Percentiles rank a stretch among this genome's conserved stretches.
Conservation (phyloP, 1,140 invertebrate genomes). For the Anastrepha ludens region DNA sequence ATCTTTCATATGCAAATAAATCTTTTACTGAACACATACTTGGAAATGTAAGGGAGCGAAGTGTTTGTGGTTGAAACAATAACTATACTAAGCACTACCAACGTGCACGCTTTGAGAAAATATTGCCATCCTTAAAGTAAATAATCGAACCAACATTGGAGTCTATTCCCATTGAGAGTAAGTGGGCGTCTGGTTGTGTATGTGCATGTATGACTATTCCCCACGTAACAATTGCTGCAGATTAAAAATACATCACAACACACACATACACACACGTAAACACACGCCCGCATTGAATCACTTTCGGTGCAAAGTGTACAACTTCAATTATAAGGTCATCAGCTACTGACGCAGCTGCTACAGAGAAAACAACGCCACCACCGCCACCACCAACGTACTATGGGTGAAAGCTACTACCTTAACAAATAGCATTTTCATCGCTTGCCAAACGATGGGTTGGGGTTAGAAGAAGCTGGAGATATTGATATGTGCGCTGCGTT, state of each 20-base stretch:
- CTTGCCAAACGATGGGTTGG: neutral
- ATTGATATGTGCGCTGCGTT: constrained; percentile 31
- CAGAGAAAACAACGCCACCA: neutral
- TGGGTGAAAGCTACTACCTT: neutral
- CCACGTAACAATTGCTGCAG: constrained; percentile 56
- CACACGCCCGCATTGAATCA: neutral
- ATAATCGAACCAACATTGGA: neutral
- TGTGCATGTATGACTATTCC: constrained; percentile 43
- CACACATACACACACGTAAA: constrained; percentile 6
- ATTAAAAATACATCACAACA: constrained; percentile 58
- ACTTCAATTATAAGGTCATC: constrained; percentile 73
- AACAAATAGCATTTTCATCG: constrained; percentile 23
- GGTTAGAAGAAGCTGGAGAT: neutral
- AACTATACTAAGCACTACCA: neutral
- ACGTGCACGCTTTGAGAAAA: neutral
- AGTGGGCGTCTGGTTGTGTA: neutral
- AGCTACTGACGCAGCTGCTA: constrained; percentile 69
- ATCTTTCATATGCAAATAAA: neutral
- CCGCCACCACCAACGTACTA: neutral
- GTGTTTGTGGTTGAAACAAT: neutral
- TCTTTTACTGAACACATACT: neutral
- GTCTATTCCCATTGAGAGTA: neutral
- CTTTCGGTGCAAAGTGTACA: constrained; percentile 45
- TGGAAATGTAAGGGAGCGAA: neutral
- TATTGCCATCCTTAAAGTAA: constrained; percentile 27